Evolutionary conservation across 2,113 vertebrate species (phyloP).

Genomic region (Menidia beryllina): DNA sequence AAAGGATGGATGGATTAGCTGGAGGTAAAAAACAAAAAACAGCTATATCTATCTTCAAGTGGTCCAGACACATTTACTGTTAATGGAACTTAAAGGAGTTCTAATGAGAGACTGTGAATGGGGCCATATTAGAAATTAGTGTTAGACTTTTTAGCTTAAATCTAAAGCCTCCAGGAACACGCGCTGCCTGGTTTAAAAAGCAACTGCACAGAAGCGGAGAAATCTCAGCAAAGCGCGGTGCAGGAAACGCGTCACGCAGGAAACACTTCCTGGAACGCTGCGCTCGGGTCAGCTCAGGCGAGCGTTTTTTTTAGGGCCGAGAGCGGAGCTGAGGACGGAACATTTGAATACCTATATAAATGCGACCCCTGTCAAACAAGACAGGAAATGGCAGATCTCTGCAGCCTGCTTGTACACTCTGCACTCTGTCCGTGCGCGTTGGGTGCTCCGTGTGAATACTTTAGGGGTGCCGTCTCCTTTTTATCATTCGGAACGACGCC

Average conservation of each 20-base stretch:
- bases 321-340: no score
- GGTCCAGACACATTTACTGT: not conserved
- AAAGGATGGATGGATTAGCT: not conserved
- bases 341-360: no score
- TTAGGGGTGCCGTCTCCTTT: conserved; percentile 21
- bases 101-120: not conserved
- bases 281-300: conserved; percentile 7
- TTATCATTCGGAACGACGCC: conserved; percentile 32
- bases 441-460: conserved; percentile 10
- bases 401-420: conserved; percentile 15
- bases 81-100: not conserved
- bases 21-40: no score
- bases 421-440: not conserved
- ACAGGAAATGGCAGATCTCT: conserved; percentile 30
- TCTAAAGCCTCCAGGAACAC: not conserved
- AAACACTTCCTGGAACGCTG: conserved; percentile 67
- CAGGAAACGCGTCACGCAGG: conserved; percentile 64
- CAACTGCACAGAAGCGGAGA: not conserved
- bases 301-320: not conserved
- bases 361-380: no score
- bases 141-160: conserved; percentile 3
- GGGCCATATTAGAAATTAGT: not conserved
- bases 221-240: conserved; percentile 33
- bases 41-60: not conserved
- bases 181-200: not conserved